Evolutionary conservation across 2,797 vertebrate species (phyloP).

Genomic region (Brachymystax lenok): DNA sequence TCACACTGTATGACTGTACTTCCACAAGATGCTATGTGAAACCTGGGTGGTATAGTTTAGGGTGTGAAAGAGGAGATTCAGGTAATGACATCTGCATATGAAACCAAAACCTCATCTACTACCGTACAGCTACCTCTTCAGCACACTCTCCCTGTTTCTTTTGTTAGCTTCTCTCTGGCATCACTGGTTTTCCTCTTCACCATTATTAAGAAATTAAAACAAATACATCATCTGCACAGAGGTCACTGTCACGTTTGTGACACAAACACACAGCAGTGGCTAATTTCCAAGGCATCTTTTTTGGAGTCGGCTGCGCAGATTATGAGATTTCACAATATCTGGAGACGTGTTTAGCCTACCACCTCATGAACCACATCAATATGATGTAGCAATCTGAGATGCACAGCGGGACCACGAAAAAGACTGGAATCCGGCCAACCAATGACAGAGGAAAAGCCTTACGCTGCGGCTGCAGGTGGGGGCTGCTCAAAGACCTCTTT

Average conservation of each 20-base stretch:
- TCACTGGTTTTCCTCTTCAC: not conserved
- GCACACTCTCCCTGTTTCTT: too few relatives aligned
- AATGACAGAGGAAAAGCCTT: constrained; percentile 59
- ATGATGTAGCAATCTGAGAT: not conserved
- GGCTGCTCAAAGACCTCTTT: constrained; percentile 89
- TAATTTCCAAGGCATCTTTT: not conserved
- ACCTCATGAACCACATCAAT: not conserved
- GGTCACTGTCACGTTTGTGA: not conserved
- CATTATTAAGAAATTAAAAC: not conserved
- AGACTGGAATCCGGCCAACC: not conserved
- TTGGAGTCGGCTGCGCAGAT: not conserved
- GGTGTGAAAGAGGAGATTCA: not conserved
- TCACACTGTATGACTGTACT: not conserved
- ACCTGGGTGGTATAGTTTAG: not conserved
- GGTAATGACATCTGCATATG: not conserved
- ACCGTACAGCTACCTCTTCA: not conserved
- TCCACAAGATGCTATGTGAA: not conserved
- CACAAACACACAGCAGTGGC: not conserved
- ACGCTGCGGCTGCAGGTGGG: constrained; percentile 83
- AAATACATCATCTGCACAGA: not conserved
- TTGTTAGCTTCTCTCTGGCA: not conserved
- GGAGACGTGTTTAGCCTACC: not conserved
- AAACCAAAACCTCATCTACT: not conserved
- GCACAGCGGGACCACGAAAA: not conserved
- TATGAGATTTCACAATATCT: not conserved